A percentile compares a stretch with the other conserved stretches of the same genome.
Evolutionary conservation across 1,140 invertebrate genomes (phyloP).

Genomic region (Littorina saxatilis): DNA sequence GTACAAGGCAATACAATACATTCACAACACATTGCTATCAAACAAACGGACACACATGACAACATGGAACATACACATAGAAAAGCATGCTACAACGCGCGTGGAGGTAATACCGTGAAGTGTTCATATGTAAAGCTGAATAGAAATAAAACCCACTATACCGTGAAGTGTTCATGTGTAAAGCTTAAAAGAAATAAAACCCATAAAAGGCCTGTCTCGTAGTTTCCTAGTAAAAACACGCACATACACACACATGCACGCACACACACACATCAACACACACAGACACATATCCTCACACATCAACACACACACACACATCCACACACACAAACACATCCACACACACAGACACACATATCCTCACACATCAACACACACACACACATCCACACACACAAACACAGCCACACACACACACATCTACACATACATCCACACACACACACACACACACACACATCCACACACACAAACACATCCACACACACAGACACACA

Average conservation of each 20-base stretch:
- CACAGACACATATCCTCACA: constrained; percentile 19
- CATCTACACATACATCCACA: not conserved
- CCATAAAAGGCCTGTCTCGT: too few species aligned
- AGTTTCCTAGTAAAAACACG: not conserved
- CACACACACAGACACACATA: constrained; percentile 9
- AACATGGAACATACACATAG: not conserved
- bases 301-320: constrained; percentile 20
- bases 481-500: constrained; percentile 18
- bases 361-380: constrained; percentile 9
- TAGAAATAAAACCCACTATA: too few species aligned
- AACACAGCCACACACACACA: too few species aligned
- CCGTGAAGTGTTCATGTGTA: not conserved
- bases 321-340: constrained; percentile 10
- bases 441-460: not conserved
- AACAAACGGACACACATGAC: too few species aligned
- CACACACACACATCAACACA: not conserved
- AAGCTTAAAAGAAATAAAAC: too few species aligned
- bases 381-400: constrained; percentile 17
- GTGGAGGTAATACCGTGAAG: too few species aligned
- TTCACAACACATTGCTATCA: too few species aligned
- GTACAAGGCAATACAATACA: not conserved
- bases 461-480: not conserved
- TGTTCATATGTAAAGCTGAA: too few species aligned
- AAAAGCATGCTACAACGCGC: not conserved
- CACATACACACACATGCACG: not conserved